Base-by-base conservation (phyloP, 2,797 vertebrate genomes). In the Synanceia verrucosa region DNA sequence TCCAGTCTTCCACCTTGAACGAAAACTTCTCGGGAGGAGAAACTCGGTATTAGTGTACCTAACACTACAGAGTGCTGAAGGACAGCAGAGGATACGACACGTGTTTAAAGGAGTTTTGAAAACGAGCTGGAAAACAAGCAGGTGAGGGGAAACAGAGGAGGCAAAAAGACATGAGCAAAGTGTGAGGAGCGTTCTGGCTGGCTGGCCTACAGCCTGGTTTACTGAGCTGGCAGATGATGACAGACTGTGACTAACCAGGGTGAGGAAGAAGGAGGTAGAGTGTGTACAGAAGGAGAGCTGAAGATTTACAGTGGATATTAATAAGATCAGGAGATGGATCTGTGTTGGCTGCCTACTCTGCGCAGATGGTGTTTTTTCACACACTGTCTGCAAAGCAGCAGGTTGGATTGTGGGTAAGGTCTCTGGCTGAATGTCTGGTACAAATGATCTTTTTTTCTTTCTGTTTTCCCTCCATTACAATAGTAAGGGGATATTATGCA, bases 381-480 rank as follows among this genome's bases (percentile, higher is more conserved):
- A 71, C 41, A 0, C 48, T 43, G 44, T 56, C 65, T 51, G 56
- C 4, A 43, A 46, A 51, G 34, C 65, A 77, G 21, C 56, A 2
- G 51, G 14, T 36, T 76, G 84, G 60, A 78, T 68, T 83, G 69
- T 79, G 77, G 69, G 71, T 68, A 75, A 64, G 13, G 21, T 63
- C 43, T 14, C 3, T 18, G 19, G 11, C 37, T 52, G 1, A 1
- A 21, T 43, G 31, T 39, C 50, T 62, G 33, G 12, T 33, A 12
- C 6, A 26, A 29, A 14, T 6, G 1, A 14, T 6, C n/a, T 5
- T 34, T 21, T 21, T 13, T 66, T 34, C n/a, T n/a, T 6, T 46
- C 7, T 19, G 0, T n/a, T n/a, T 4, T 14, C 3, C n/a, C 29
- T 3, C 18, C 19, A 6, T 33, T 3, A 33, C 5, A 52, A 12